Evolutionary conservation across 2,113 vertebrate species (phyloP), one percentile per base, ranked within the genome.

Genomic region (Heliornis fulica): DNA sequence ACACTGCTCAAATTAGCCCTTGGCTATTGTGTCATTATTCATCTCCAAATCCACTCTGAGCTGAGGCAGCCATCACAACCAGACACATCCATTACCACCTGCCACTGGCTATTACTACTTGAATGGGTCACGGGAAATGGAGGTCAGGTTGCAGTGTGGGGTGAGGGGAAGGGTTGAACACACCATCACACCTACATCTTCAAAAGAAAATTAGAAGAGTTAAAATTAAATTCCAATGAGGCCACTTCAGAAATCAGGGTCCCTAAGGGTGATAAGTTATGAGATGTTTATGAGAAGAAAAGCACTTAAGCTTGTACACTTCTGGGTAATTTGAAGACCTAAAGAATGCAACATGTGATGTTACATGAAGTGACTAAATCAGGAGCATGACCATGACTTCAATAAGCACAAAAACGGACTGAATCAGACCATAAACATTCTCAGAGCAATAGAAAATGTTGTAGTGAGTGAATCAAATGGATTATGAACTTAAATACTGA

Each of bases 401-500:
- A 86, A 15, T 21, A 79, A 77, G 53, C 38, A 41, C 65, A 41
- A 54, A 95, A 88, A 79, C 48, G 53, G 40, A 57, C 10, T 53
- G 65, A 91, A 84, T 65, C 61, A 84, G 53, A 84, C 68, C 0
- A 0, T 87, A 71, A 92, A 83, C 20, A 17, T 43, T 76, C 72
- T 84, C 70, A 76, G 65, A 93, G 61, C 20, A 66, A 75, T 4
- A 81, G 45, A 79, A 94, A 83, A 70, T 61, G 57, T 78, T 87
- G 29, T 17, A 66, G 51, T 32, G 34, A 78, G 87, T 51, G 41
- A 75, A 92, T 48, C 11, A 0, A 95, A 94, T 85, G 85, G 63
- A 85, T 94, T 96, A 68, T 87, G 74, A 80, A 48, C 54, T 90
- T 50, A 94, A 90, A 83, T 57, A 87, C 72, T 41, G 38, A 91